Evolutionary conservation across 2,888 invertebrate species (phyloP), one percentile per base, ranked within the genome.

Genomic region (Trichopria drosophilae): DNA sequence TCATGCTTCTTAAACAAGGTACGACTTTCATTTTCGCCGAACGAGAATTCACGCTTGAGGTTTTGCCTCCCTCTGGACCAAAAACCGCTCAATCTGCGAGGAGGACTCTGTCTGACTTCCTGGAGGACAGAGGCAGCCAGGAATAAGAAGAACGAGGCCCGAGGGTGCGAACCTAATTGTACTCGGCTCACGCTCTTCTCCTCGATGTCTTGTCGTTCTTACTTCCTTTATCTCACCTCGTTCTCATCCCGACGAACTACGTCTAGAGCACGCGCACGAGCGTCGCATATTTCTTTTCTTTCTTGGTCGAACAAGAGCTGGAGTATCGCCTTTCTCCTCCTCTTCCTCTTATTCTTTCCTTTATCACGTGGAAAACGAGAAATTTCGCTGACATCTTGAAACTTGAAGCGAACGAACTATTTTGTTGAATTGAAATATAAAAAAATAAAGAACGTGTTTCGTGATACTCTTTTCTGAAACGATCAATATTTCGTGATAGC

Each of bases 101-200:
- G 60, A 56, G 58, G 63, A 59, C 61, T 61, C 53, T 40, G 59
- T 57, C 48, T 45, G 55, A 49, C 47, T 48, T 47, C 51, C 55
- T 44, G 54, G 44, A 51, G 46, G 52, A 58, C 49, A 37, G 57
- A 57, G 51, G 50, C 47, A 55, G 52, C 15, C 55, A 58, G 54
- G 60, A 66, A 67, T 65, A 67, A 66, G 67, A 65, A 65, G 64
- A 69, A 71, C 65, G 63, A 64, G 62, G 63, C 71, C 71, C 71
- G 64, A 58, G 69, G 69, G 72, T 65, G 56, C 62, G 58, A 67
- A 70, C 67, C 66, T 72, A 72, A 72, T 72, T 72, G 70, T 66
- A 65, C 62, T 63, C 65, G 65, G 64, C 65, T 68, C 64, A 59
- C 60, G 61, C 59, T 63, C 54, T 26, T 26, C 28, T 26, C 16